Percentiles rank a stretch among this genome's conserved stretches.
These are phyloP conservation scores for Myoxocephalus aenaeus DNA, from an alignment of 2,797 vertebrate genomes.

Conservation along the genomic window DNA sequence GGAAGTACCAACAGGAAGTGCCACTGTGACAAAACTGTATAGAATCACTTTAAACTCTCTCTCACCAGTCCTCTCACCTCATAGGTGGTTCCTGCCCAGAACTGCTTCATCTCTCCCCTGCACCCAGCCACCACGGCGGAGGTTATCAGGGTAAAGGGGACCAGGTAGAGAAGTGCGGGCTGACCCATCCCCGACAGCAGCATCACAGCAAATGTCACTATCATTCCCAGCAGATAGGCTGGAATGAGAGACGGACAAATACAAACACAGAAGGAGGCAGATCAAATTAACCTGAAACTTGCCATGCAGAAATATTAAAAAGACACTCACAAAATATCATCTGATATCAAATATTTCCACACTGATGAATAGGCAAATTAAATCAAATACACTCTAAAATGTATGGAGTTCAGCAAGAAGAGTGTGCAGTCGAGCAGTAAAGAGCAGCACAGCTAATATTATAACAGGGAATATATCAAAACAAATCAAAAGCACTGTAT, in stretches of 20 bases:
- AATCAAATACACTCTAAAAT: not conserved
- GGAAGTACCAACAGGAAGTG: not conserved
- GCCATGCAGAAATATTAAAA: not conserved
- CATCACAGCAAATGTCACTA: constrained; percentile 91
- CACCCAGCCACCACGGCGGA: constrained; percentile 87
- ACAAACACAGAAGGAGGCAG: constrained; percentile 6
- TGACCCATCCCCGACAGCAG: constrained; percentile 91
- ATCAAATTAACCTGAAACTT: not conserved
- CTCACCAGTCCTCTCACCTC: constrained; percentile 85
- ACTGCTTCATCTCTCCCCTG: constrained; percentile 91
- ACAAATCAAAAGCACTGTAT: not conserved
- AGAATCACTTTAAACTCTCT: not conserved
- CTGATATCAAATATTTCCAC: not conserved
- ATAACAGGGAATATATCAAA: not conserved
- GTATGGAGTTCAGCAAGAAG: not conserved
- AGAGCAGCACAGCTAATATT: not conserved
- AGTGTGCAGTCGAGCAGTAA: not conserved
- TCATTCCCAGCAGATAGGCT: constrained; percentile 93
- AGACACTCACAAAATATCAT: not conserved
- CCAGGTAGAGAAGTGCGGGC: constrained; percentile 95
- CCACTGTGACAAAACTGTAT: not conserved
- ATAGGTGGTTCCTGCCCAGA: constrained; percentile 92
- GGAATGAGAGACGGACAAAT: constrained; percentile 27
- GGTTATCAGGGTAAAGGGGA: constrained; percentile 93
- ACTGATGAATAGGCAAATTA: not conserved